Percentiles rank a stretch among this genome's conserved stretches.
phyloP scores from a whole-genome alignment of 2,888 invertebrate species.

The Plagodis pulveraria region DNA sequence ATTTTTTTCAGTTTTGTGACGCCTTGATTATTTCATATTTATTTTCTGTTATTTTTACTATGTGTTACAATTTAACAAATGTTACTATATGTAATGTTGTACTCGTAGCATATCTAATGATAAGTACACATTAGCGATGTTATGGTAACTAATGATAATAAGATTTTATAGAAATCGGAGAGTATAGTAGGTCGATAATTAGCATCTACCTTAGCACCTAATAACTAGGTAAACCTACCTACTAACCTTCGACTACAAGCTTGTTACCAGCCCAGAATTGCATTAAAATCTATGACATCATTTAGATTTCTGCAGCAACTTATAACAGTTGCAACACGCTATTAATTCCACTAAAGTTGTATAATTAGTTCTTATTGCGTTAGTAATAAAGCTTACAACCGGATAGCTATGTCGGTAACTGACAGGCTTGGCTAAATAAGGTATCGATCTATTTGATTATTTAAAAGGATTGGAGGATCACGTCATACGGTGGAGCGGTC shows the following conservation, averaged over 20 bases:
- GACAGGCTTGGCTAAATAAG: slow-evolving; percentile 49
- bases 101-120: too few species aligned
- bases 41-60: too few species aligned
- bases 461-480: slow-evolving; percentile 46
- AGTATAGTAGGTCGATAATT: too few species aligned
- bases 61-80: too few species aligned
- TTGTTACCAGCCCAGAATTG: slow-evolving; percentile 12
- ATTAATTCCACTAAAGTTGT: slow-evolving; percentile 5
- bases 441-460: slow-evolving; percentile 39
- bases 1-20: too few species aligned
- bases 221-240: too few species aligned
- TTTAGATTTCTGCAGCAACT: slow-evolving; percentile 32
- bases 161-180: too few species aligned
- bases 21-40: too few species aligned
- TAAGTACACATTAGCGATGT: too few species aligned
- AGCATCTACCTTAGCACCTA: too few species aligned
- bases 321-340: slow-evolving; percentile 12
- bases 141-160: too few species aligned
- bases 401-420: slow-evolving; percentile 8
- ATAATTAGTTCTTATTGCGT: slow-evolving; percentile 10
- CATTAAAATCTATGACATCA: slow-evolving; percentile 44
- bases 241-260: not conserved
- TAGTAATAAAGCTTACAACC: slow-evolving; percentile 25
- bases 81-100: too few species aligned
- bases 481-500: slow-evolving; percentile 50